Base-by-base conservation (phyloP, 2,888 invertebrate species). In the Nasonovia ribisnigri region DNA sequence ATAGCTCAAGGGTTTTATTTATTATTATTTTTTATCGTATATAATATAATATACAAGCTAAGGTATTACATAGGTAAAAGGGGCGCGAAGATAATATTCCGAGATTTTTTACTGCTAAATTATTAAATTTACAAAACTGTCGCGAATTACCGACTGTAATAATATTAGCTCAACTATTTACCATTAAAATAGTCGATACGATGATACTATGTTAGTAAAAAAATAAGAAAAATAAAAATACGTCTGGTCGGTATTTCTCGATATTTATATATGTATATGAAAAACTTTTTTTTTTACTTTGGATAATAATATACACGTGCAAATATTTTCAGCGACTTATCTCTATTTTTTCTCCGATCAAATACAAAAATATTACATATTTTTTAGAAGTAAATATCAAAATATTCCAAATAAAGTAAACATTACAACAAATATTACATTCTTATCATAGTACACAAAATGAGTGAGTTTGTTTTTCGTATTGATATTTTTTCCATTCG, bases 381-480 rank as follows among this genome's bases (percentile, higher is more conserved):
- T n/a, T 48, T n/a, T n/a, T 48, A 51, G 8, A 87, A 26, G 36
- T 51, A 86, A 86, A 86, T 86, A 86, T 86, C n/a, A 46, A 86
- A 86, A 86, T 20, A 88, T 51, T 88, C 8, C 10, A n/a, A 88
- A 20, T 48, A 88, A 88, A 88, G 87, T 11, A 88, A 51, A 88
- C 26, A 88, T 88, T 36, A n/a, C 36, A 43, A 43, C 1, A 46
- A 10, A 51, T 88, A 88, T 77, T 36, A 88, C 10, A 51, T 51
- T 36, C 24, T n/a, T 86, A 86, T 43, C n/a, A 46, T 46, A 77
- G 46, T n/a, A 36, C n/a, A 88, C 36, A 88, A 51, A 48, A 88
- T 88, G 51, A 54, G 36, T 54, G 51, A 10, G n/a, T 90, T 20
- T 48, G n/a, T 16, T 90, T 90, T 67, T 90, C 3, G 36, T 84